Conservation (phyloP, 2,888 invertebrate genomes). For the Atrina japonica region DNA sequence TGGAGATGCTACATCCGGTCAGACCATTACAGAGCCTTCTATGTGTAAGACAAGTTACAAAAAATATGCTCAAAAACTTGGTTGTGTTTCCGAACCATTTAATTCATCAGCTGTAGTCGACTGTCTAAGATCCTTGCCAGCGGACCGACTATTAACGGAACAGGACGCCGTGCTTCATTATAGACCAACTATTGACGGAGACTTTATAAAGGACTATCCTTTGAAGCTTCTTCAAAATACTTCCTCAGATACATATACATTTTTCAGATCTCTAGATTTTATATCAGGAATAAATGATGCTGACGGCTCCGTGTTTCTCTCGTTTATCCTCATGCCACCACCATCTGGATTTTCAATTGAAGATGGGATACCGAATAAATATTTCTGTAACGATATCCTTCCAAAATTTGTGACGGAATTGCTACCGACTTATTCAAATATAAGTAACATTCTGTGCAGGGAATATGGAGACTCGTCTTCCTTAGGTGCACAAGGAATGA, state of each 20-base stretch:
- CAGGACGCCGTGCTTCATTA: background rate
- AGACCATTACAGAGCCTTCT: background rate
- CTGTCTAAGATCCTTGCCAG: background rate
- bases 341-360: background rate
- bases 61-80: background rate
- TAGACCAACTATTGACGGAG: conserved; percentile 9
- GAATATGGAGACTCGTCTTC: background rate
- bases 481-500: background rate
- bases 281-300: conserved; percentile 2
- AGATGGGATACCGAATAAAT: background rate
- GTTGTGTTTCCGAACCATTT: background rate
- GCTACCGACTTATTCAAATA: background rate
- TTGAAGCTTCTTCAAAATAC: background rate
- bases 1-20: conserved; percentile 3
- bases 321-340: background rate
- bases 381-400: background rate
- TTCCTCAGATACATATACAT: background rate
- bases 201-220: conserved; percentile 9
- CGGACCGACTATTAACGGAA: background rate
- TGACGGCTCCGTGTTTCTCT: conserved; percentile 12
- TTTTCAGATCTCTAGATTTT: conserved; percentile 17
- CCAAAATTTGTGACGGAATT: background rate
- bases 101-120: background rate
- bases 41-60: background rate
- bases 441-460: background rate